Percentiles rank a stretch among this genome's conserved stretches.
These are phyloP conservation scores for Aphelenchoides bicaudatus DNA, from an alignment of 2,888 invertebrate species.

Conservation along the genomic window DNA sequence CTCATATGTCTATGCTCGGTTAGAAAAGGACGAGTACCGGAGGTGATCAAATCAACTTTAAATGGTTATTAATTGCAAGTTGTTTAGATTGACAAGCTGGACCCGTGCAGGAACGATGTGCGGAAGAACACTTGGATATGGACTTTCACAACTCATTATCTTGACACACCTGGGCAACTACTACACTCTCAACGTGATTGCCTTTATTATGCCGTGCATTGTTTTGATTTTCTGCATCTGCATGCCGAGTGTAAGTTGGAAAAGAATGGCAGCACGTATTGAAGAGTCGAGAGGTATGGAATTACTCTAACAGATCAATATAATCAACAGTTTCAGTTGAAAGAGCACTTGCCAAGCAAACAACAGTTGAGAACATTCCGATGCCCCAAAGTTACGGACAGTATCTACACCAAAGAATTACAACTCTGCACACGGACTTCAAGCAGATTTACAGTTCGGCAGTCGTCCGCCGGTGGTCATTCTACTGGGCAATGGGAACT, in stretches of 20 bases:
- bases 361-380: slow-evolving; percentile 18
- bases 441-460: slow-evolving; percentile 42
- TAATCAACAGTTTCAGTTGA: slow-evolving; percentile 15
- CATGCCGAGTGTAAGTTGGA: slow-evolving; percentile 38
- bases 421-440: slow-evolving; percentile 38
- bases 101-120: slow-evolving; percentile 41
- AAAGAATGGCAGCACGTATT: slow-evolving; percentile 38
- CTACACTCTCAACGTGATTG: slow-evolving; percentile 36
- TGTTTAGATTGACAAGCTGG: slow-evolving; percentile 36
- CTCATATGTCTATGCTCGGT: slow-evolving; percentile 38
- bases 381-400: slow-evolving; percentile 27
- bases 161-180: slow-evolving; percentile 36
- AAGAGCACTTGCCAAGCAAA: too few species aligned
- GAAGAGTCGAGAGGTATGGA: slow-evolving; percentile 35
- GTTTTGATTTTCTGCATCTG: slow-evolving; percentile 34
- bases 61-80: neutral
- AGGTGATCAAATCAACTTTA: too few species aligned
- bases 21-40: slow-evolving; percentile 39
- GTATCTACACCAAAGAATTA: slow-evolving; percentile 30
- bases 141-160: slow-evolving; percentile 33
- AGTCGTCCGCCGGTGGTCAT: slow-evolving; percentile 71
- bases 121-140: slow-evolving; percentile 37
- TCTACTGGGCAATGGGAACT: slow-evolving; percentile 77
- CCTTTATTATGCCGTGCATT: slow-evolving; percentile 32
- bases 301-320: too few species aligned